Conservation (phyloP, 64 coral and sea anemone species). For the Trachythela sp. region DNA sequence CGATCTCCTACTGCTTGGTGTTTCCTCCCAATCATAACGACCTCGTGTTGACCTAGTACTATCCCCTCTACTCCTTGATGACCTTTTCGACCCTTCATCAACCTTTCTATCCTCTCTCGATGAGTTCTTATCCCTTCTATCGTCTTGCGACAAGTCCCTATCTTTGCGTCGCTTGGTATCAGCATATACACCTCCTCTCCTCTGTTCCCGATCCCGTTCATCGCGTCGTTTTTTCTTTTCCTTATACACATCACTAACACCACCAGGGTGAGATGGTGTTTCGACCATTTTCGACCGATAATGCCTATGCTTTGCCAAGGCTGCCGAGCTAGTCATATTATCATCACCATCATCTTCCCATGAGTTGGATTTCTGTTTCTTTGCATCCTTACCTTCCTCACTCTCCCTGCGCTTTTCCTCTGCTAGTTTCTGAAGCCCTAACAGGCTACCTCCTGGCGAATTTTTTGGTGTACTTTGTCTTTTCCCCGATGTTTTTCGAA, state of each 20-base stretch:
- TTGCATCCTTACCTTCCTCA: slow-evolving; percentile 32
- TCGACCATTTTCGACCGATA: slow-evolving; percentile 77
- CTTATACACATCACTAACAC: slow-evolving; percentile 72
- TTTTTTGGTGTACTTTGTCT: slow-evolving; percentile 54
- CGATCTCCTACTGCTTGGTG: slow-evolving; percentile 67
- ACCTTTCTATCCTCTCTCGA: slow-evolving; percentile 14
- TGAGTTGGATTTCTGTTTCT: slow-evolving; percentile 51
- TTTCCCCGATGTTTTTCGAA: slow-evolving; percentile 50
- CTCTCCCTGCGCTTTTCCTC: slow-evolving; percentile 87
- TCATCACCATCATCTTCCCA: slow-evolving; percentile 26
- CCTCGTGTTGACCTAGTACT: not conserved
- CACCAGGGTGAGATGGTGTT: slow-evolving; percentile 86
- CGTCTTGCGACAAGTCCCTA: slow-evolving; percentile 23
- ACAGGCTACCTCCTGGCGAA: slow-evolving; percentile 52
- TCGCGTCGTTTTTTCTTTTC: slow-evolving; percentile 79
- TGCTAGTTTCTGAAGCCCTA: slow-evolving; percentile 81
- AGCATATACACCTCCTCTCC: slow-evolving; percentile 82
- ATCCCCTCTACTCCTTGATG: slow-evolving; percentile 43
- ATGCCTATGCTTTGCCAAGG: slow-evolving; percentile 56
- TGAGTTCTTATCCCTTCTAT: slow-evolving; percentile 41
- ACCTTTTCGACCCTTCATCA: slow-evolving; percentile 46
- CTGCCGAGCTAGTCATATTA: not conserved
- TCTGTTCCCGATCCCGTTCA: slow-evolving; percentile 72
- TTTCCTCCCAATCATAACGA: slow-evolving; percentile 86
- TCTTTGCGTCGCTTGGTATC: slow-evolving; percentile 46